Evolutionary conservation across 2,888 invertebrate species (phyloP), one percentile per base, ranked within the genome.

Genomic region (Lochmaea capreae): DNA sequence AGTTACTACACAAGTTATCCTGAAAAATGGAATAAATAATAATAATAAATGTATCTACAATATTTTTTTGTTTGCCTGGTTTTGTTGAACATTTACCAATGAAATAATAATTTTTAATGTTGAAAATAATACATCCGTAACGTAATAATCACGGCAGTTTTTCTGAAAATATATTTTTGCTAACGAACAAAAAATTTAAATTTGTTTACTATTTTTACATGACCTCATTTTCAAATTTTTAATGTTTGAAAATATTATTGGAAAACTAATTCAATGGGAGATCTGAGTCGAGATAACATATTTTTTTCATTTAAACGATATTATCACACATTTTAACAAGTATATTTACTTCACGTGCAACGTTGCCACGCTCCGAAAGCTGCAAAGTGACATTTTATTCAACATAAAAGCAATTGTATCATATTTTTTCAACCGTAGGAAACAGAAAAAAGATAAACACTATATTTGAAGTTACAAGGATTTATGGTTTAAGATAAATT

Each of bases 161-260:
- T 61, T 33, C 33, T 61, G 33, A n/a, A 61, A 33, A 61, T 33
- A 39, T 26, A 14, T 61, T 68, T 68, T 69, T 61, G 68, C 33
- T 33, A 16, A 22, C 18, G 46, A 49, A 59, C 68, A 58, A 68
- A 68, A 61, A 68, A 54, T 14, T 62, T 62, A 11, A 52, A 49
- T 69, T 69, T 69, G 26, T 69, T 62, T 62, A 62, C 61, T 69
- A 69, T 69, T 69, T 69, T 69, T 69, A 69, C 18, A n/a, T n/a
- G 69, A 62, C 69, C 69, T 61, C 62, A 69, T 69, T 69, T 39
- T 39, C 69, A 52, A 62, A 69, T 69, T 69, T 69, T 69, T 69
- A 62, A 69, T 62, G 39, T 58, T 67, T 43, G 39, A 58, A 58
- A 58, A 67, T 67, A 59, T 49, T 14, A 3, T 43, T 58, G 58